These are phyloP conservation scores for Mystacornis crossleyi DNA, from an alignment of 2,113 vertebrate species.

Conservation along the genomic window DNA sequence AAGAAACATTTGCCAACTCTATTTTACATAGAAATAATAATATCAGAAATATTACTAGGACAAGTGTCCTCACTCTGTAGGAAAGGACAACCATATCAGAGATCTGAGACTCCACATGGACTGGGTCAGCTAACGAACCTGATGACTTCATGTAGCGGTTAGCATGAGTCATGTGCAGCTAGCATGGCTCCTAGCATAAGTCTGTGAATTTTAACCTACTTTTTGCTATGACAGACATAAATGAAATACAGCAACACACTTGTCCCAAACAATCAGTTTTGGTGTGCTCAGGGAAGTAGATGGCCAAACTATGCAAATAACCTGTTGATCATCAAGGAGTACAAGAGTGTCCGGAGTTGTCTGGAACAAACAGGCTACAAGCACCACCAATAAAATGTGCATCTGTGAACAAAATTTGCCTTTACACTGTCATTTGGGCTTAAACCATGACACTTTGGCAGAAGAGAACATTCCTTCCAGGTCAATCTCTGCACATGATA, in stretches of 20 bases:
- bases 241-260: accelerated
- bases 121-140: neutral
- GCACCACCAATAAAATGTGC: neutral
- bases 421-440: neutral
- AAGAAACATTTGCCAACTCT: neutral
- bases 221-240: neutral
- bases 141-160: neutral
- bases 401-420: neutral
- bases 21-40: neutral
- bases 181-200: neutral
- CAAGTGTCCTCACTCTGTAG: neutral
- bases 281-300: neutral
- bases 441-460: neutral
- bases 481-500: neutral
- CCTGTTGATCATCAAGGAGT: neutral
- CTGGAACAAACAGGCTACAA: neutral
- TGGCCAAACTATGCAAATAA: neutral
- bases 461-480: neutral
- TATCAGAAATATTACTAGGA: neutral
- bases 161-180: neutral
- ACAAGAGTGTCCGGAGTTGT: neutral
- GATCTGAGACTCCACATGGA: neutral
- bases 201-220: neutral
- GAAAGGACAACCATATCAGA: neutral
- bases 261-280: neutral